A percentile compares a stretch with the other conserved stretches of the same genome.
Conservation (phyloP, 2,888 invertebrate genomes). For the Dorcus parallelipipedus region DNA sequence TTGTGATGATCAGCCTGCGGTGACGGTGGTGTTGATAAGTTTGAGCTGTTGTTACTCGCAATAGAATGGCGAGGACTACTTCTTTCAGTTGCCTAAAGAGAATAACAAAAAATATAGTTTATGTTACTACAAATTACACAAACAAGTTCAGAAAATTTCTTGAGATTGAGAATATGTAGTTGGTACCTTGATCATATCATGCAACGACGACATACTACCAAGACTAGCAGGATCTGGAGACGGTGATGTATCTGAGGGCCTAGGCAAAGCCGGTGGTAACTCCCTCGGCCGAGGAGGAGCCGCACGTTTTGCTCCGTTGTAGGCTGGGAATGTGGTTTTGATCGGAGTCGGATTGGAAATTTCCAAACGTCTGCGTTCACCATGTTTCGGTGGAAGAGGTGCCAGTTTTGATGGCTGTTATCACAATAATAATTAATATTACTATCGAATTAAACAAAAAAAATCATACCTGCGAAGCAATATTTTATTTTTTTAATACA, state of each 20-base stretch:
- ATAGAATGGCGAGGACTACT: slow-evolving; percentile 69
- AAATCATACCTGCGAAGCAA: no score
- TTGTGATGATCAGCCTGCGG: slow-evolving; percentile 63
- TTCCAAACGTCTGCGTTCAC: slow-evolving; percentile 44
- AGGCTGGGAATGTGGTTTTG: slow-evolving; percentile 51
- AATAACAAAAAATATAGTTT: not conserved
- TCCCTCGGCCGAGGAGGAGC: slow-evolving; percentile 59
- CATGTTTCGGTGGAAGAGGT: slow-evolving; percentile 55
- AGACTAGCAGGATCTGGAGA: slow-evolving; percentile 62
- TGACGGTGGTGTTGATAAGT: slow-evolving; percentile 69
- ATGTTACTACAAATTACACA: not conserved
- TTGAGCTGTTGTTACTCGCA: slow-evolving; percentile 72
- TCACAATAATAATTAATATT: no score
- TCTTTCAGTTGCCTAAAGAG: slow-evolving; percentile 43
- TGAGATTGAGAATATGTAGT: no score
- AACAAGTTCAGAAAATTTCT: no score
- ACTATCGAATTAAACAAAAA: no score
- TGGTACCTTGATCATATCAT: slow-evolving; percentile 65
- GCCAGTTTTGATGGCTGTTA: slow-evolving; percentile 53
- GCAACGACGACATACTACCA: slow-evolving; percentile 74
- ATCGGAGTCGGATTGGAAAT: slow-evolving; percentile 49
- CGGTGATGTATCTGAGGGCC: slow-evolving; percentile 47
- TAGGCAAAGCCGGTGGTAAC: slow-evolving; percentile 58
- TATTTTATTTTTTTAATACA: no score
- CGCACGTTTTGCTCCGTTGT: slow-evolving; percentile 51